Evolutionary conservation across 37 sponge, comb jelly and placozoan species (phyloP).

Genomic region (Trichoplax adhaerens): DNA sequence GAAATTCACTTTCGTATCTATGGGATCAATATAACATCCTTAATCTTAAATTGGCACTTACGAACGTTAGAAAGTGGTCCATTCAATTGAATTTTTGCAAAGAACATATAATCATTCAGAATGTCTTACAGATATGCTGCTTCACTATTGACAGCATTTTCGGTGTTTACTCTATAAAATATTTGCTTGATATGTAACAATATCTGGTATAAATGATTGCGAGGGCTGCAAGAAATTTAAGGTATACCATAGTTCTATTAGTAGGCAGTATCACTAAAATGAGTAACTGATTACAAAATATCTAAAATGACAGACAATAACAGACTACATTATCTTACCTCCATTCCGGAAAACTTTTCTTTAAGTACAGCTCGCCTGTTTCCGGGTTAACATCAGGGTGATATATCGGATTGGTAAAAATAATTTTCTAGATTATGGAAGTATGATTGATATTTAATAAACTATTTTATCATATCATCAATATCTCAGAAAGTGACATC

Average conservation of each 20-base stretch:
- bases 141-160: constrained; percentile 25
- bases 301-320: background rate
- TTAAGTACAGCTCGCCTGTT: constrained; percentile 50
- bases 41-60: no score
- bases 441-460: no score
- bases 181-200: constrained; percentile 36
- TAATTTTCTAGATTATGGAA: constrained; percentile 23
- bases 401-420: constrained; percentile 47
- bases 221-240: constrained; percentile 6
- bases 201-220: constrained; percentile 33
- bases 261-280: no score
- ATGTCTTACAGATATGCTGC: constrained; percentile 48
- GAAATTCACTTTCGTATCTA: no score
- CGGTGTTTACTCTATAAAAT: constrained; percentile 33
- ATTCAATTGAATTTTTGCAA: no score
- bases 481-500: no score
- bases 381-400: constrained; percentile 40
- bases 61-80: no score
- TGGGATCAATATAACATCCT: no score
- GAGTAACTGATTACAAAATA: no score
- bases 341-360: constrained; percentile 45
- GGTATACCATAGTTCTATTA: background rate
- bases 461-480: no score
- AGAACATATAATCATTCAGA: no score
- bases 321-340: constrained; percentile 4